Evolutionary conservation across 1,140 invertebrate genomes (phyloP), one percentile per base, ranked within the genome.

Genomic region (Halesus radiatus): DNA sequence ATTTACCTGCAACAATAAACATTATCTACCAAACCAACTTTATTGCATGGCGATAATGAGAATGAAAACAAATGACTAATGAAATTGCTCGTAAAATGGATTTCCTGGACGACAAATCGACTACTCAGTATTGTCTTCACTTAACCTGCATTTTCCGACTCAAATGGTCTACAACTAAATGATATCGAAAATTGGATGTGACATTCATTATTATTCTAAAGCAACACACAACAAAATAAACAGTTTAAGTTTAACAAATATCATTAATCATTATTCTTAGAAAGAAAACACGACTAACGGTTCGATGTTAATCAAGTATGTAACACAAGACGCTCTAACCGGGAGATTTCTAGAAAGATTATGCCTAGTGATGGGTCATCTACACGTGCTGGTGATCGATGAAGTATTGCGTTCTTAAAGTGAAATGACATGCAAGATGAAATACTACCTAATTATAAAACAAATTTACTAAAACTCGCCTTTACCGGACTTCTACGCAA

Each of bases 71-170:
- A 45, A 45, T 13, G 37, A 13, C 37, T 45, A 45, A 13, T 45
- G 37, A 45, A 32, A 29, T 32, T 29, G 10, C 15, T 32, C 45
- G 62, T n/a, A 20, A 53, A 72, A 72, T 26, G 68, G 22, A 66
- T 52, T 64, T 22, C n/a, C 15, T 52, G 68, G 26, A 72, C 29
- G 62, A 66, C 68, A 72, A 72, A 72, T 66, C 62, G 26, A 72
- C 68, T 58, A 23, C 45, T 53, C 50, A 66, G 76, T 79, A 79
- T 79, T 79, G 77, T 79, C 77, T 72, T 73, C 66, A 72, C 77
- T 37, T 79, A 58, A 79, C 77, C 77, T 79, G 77, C 77, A 72
- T 79, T 60, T 58, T 79, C 77, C 77, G 77, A 72, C 37, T 76
- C 58, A 50, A 22, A 50, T 64, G 32, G 58, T 76, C 74, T 64